These are phyloP conservation scores for Ellobium chinense DNA, from an alignment of 2,888 invertebrate species.

Conservation along the genomic window DNA sequence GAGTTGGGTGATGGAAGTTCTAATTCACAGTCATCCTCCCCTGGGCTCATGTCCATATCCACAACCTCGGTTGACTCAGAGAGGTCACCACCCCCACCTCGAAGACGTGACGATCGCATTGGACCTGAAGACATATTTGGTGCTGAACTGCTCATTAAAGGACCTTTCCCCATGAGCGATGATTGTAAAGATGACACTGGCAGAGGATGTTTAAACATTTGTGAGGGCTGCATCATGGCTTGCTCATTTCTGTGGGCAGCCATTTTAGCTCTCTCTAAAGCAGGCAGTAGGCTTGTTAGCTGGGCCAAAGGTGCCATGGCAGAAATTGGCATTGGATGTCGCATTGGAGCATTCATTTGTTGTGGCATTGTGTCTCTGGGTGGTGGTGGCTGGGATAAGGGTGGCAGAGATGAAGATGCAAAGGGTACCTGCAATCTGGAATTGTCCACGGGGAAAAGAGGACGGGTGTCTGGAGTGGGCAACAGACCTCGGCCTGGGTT, in stretches of 20 bases:
- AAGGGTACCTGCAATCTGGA: constrained; percentile 44
- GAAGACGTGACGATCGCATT: neutral
- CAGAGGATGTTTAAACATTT: constrained; percentile 16
- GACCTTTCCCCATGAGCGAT: constrained; percentile 43
- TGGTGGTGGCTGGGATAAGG: constrained; percentile 37
- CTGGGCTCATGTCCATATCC: constrained; percentile 83
- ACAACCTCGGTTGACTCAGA: constrained; percentile 81
- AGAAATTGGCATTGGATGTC: constrained; percentile 39
- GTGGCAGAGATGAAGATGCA: constrained; percentile 45
- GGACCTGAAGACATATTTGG: neutral
- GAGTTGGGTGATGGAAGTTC: constrained; percentile 65
- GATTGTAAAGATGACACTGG: constrained; percentile 13
- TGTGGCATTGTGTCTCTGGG: constrained; percentile 32
- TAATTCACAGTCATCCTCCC: constrained; percentile 69
- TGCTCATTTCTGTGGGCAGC: constrained; percentile 12
- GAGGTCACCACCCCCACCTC: constrained; percentile 35
- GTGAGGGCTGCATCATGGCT: neutral
- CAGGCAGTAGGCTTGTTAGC: constrained; percentile 40
- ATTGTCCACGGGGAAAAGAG: constrained; percentile 15
- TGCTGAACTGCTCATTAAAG: constrained; percentile 35
- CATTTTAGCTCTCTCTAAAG: constrained; percentile 41
- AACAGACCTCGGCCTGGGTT: constrained; percentile 42
- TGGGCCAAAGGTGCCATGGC: constrained; percentile 40
- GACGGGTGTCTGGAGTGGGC: constrained; percentile 39
- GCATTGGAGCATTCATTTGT: constrained; percentile 12